Evolutionary conservation across 2,797 vertebrate species (phyloP).

Genomic region (Xenops minutus): DNA sequence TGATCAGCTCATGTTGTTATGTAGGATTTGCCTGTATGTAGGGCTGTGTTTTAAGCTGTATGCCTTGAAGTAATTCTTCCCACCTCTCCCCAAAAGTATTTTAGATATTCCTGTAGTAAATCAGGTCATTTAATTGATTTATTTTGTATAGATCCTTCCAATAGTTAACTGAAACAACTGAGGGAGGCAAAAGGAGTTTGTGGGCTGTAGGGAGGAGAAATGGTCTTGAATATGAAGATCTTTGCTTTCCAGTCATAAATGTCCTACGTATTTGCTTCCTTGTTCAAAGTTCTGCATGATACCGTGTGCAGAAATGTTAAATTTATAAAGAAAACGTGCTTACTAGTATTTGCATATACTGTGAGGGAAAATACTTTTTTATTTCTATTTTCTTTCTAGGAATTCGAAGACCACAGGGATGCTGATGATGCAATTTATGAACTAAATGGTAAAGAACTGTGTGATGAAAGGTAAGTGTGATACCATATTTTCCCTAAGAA

Average conservation of each 20-base stretch:
- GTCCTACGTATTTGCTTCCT: neutral
- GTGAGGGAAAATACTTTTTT: neutral
- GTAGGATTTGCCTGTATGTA: neutral
- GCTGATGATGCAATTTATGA: constrained; percentile 94
- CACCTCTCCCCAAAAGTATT: neutral
- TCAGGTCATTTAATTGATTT: neutral
- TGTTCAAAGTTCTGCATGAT: neutral
- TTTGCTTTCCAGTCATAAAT: neutral
- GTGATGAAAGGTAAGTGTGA: constrained; percentile 85
- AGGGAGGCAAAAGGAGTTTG: neutral
- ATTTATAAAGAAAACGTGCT: neutral
- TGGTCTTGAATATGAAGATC: neutral
- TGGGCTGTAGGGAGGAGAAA: neutral
- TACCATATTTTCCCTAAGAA: neutral
- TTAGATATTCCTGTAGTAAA: neutral
- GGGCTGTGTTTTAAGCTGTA: neutral
- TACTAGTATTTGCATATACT: neutral
- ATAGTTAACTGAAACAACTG: neutral
- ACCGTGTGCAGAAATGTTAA: neutral
- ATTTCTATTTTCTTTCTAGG: constrained; percentile 68
- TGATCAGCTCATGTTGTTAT: neutral
- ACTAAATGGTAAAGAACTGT: constrained; percentile 90
- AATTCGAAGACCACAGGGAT: constrained; percentile 92
- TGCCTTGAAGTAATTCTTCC: neutral
- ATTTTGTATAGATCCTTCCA: neutral